Evolutionary conservation across 2,113 vertebrate species (phyloP).

Genomic region (Prinia subflava): DNA sequence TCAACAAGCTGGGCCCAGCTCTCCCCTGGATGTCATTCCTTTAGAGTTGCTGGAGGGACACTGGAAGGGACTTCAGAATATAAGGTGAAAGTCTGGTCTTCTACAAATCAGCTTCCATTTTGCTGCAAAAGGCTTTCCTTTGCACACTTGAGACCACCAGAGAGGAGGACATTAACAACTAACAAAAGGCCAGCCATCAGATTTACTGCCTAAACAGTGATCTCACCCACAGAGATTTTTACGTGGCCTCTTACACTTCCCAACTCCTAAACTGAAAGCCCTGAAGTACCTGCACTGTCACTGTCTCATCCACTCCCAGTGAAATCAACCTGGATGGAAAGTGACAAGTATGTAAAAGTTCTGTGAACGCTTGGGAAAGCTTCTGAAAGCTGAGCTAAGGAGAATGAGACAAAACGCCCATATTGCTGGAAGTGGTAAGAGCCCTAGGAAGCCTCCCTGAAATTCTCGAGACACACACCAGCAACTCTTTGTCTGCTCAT

Average conservation of each 20-base stretch:
- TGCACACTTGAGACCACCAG: neutral
- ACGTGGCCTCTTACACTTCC: neutral
- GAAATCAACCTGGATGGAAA: neutral
- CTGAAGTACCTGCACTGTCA: neutral
- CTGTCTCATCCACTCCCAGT: neutral
- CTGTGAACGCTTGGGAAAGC: neutral
- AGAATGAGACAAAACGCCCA: neutral
- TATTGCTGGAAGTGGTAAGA: neutral
- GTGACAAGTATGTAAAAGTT: neutral
- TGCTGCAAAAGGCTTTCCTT: neutral
- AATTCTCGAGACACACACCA: neutral
- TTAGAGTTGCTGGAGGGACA: neutral
- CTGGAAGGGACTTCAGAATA: neutral
- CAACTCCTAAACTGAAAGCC: neutral
- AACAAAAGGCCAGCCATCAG: neutral
- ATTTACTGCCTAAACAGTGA: neutral
- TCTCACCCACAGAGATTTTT: neutral
- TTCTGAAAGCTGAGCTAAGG: neutral
- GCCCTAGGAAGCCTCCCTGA: neutral
- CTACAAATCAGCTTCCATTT: neutral
- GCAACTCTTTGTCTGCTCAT: neutral
- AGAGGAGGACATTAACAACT: neutral
- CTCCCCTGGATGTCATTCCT: neutral
- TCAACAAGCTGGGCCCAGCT: neutral
- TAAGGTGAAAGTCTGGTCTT: neutral